Evolutionary conservation across 2,113 vertebrate species (phyloP), one percentile per base, ranked within the genome.

Genomic region (Gnathonemus echidnorhynchus): DNA sequence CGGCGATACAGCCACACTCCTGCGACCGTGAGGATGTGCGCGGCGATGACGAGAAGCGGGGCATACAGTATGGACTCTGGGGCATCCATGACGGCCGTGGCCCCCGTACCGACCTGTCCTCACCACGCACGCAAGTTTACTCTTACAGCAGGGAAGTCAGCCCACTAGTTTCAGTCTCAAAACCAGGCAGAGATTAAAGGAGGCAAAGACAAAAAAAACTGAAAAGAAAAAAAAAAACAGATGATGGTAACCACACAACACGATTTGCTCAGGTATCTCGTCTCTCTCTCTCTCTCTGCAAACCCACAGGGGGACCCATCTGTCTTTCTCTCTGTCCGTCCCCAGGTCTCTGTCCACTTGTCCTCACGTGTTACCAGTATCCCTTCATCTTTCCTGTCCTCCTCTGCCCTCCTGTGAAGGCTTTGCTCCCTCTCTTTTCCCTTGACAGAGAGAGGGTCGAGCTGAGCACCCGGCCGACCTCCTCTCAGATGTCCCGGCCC

Each of bases 1-100:
- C 94, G 92, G 24, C 92, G 39, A 91, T 91, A 96, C 90, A 95
- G 93, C 96, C 95, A 96, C 48, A 95, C 90, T 4, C 95, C 95
- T 1, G 95, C 94, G 1, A 93, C 95, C 0, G 95, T 95, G n/a
- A 96, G 6, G 46, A 95, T 89, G 91, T 96, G 95, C 50, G 93
- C 90, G 0, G 94, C 70, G 31, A 95, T 93, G 90, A 96, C 94
- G 19, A 96, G 92, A 89, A 96, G 42, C 0, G 96, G 92, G 0
- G 91, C 90, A 0, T 96, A 2, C 15, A 96, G 88, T 0, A 91
- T 19, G 0, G 93, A 94, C 90, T 96, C 95, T 0, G 94, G 90
- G 11, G 89, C 89, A 42, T 96, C 95, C 96, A 96, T 95, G 52
- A 2, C 35, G 49, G 24, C 35, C 77, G 0, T 48, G 21, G 58